A percentile compares a stretch with the other conserved stretches of the same genome.
Conservation (phyloP, 2,113 vertebrate genomes). For the Psilopogon haemacephalus region DNA sequence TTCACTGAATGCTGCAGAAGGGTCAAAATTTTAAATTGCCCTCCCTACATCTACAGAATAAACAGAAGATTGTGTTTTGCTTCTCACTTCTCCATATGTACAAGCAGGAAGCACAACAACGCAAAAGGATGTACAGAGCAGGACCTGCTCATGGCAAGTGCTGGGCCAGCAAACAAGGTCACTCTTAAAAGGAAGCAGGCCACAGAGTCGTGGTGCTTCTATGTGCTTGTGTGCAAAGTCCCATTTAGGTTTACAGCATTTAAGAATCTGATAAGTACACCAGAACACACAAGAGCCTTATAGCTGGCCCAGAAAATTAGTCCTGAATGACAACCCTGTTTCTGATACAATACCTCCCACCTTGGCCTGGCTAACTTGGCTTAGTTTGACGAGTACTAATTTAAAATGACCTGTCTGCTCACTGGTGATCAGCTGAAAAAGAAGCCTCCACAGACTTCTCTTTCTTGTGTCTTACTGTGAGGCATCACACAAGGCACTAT, state of each 20-base stretch:
- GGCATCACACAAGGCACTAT: neutral
- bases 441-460: neutral
- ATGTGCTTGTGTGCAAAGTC: neutral
- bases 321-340: neutral
- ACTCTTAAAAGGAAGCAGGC: neutral
- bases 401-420: neutral
- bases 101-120: neutral
- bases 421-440: neutral
- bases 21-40: neutral
- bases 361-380: neutral
- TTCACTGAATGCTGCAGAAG: neutral
- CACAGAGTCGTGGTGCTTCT: neutral
- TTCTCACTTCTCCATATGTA: neutral
- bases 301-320: neutral
- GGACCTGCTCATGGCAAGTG: neutral
- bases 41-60: neutral
- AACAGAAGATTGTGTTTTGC: neutral
- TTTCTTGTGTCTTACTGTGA: neutral
- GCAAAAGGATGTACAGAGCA: neutral
- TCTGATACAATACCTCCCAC: neutral
- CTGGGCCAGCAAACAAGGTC: neutral
- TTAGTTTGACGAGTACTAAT: slow-evolving; percentile 19
- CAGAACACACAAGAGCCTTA: neutral
- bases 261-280: neutral
- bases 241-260: neutral